Evolutionary conservation across 2,888 invertebrate genomes (phyloP), one percentile per base, ranked within the genome.

Genomic region (Philopedon plagiatum): DNA sequence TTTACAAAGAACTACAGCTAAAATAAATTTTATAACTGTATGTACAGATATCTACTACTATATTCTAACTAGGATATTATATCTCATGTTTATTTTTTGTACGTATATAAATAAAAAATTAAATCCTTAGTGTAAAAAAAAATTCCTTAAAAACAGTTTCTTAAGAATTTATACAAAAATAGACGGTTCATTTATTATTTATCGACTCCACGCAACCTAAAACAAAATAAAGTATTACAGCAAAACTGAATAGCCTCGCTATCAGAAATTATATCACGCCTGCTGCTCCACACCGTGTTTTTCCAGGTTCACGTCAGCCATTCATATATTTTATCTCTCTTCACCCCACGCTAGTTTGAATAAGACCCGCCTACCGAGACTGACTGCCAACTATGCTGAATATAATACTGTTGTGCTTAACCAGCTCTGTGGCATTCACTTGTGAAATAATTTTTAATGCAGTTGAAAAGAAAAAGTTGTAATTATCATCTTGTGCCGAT

Each of bases 251-350:
- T 37, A 37, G 39, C 58, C n/a, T 19, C 21, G 39, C 39, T 58
- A 58, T 57, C 39, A 39, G 13, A 19, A 61, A 60, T 46, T 21
- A 46, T 19, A 61, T 60, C 60, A 60, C 60, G 60, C 41, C 39
- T 41, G 37, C 13, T 39, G 21, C 11, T 41, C 23, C 5, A 58
- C 41, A 41, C 41, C n/a, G 21, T 13, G 13, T 60, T 41, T 39
- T 26, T 18, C 26, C 26, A 37, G 23, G 60, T 26, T 13, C 41
- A 60, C 60, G 60, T 60, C 60, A 41, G 29, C 60, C 60, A 41
- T 41, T 57, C 57, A 37, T 21, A 34, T 56, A n/a, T 37, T 57
- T 37, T 34, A 37, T 57, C 57, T 57, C n/a, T 13, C 37, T 57
- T 37, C 19, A 21, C 37, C 57, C 57, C 60, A 39, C 60, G 41